phyloP scores from a whole-genome alignment of 2,113 vertebrate genomes.

The Hystrix cristata region DNA sequence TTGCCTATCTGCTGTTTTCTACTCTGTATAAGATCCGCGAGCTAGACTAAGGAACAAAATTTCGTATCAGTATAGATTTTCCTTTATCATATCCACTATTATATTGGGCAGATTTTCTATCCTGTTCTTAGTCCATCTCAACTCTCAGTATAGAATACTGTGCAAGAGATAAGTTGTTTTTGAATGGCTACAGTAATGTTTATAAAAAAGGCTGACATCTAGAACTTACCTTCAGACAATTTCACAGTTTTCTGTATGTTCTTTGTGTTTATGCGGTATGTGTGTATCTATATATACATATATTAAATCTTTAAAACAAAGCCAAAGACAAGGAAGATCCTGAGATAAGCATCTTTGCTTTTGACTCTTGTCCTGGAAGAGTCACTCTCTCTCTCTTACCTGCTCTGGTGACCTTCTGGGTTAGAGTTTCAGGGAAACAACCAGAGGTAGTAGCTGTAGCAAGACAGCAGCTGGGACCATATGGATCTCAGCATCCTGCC shows the following conservation, averaged over 20 bases:
- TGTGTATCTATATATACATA: neutral
- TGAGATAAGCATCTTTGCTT: neutral
- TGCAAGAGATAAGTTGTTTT: constrained; percentile 49
- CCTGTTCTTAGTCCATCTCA: constrained; percentile 12
- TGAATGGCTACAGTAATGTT: constrained; percentile 39
- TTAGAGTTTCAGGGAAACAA: constrained; percentile 69
- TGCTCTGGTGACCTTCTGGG: constrained; percentile 77
- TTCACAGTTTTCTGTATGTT: constrained; percentile 2
- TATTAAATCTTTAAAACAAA: neutral
- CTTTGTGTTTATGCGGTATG: constrained; percentile 48
- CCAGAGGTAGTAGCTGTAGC: constrained; percentile 66
- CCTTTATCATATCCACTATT: constrained; percentile 41
- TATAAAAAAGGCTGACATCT: constrained; percentile 9
- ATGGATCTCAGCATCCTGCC: constrained; percentile 76
- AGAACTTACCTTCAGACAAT: constrained; percentile 47
- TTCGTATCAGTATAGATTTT: neutral
- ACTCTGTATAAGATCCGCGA: neutral
- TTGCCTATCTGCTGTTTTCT: neutral
- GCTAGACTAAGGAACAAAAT: neutral
- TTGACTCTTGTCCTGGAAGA: neutral
- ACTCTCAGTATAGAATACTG: neutral
- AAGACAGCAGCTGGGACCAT: constrained; percentile 77
- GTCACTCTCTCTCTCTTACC: constrained; percentile 60
- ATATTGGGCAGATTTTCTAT: constrained; percentile 41
- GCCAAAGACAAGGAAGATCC: neutral